Evolutionary conservation across 2,113 vertebrate species (phyloP).

Genomic region (Limanda limanda): DNA sequence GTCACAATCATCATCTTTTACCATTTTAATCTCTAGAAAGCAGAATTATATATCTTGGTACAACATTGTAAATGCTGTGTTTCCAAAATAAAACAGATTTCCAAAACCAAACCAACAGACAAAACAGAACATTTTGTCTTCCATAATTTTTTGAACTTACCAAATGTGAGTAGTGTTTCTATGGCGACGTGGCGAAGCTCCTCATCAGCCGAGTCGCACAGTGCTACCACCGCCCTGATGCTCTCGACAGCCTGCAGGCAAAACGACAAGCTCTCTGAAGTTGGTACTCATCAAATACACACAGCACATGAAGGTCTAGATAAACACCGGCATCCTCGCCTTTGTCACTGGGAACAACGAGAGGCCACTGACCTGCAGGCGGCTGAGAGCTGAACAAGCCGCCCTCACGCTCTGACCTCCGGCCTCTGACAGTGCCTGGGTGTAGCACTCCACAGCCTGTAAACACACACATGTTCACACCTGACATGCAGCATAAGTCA

Average conservation of each 20-base stretch:
- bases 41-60: no score
- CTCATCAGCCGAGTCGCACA: constrained; percentile 92
- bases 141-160: constrained; percentile 78
- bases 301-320: neutral
- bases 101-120: neutral
- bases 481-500: constrained; percentile 63
- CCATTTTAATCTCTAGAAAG: no score
- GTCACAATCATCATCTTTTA: neutral
- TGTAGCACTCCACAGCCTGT: constrained; percentile 93
- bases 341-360: neutral
- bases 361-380: constrained; percentile 87
- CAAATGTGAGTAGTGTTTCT: constrained; percentile 92
- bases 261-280: neutral
- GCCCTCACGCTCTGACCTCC: constrained; percentile 88
- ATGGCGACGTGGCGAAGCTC: constrained; percentile 92
- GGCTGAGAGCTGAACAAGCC: constrained; percentile 90
- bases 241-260: constrained; percentile 89
- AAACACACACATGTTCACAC: constrained; percentile 28
- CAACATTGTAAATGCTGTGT: no score
- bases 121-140: neutral
- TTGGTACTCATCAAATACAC: neutral
- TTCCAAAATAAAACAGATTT: no score
- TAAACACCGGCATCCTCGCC: neutral
- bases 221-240: constrained; percentile 87
- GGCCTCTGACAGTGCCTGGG: constrained; percentile 89